Conservation (phyloP, 2,113 vertebrate genomes). For the Dasyurus viverrinus region DNA sequence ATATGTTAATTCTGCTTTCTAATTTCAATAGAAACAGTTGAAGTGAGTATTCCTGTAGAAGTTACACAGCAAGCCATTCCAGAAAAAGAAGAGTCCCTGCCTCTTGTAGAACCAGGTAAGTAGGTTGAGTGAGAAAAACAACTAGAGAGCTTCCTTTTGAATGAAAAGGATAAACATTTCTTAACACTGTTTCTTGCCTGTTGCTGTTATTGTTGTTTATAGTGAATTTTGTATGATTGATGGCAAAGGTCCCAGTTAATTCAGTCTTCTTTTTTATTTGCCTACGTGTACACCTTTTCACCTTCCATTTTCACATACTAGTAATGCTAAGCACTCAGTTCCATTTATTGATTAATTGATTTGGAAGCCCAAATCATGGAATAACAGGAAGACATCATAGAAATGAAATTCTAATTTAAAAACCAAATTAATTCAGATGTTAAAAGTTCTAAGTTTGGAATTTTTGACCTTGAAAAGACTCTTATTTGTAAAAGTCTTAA, state of each 20-base stretch:
- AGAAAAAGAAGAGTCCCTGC: constrained; percentile 82
- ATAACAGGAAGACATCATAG: background rate
- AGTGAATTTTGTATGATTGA: background rate
- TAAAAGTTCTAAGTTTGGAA: background rate
- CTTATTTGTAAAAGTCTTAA: background rate
- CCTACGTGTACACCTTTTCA: background rate
- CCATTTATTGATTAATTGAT: constrained; percentile 15
- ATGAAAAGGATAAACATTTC: background rate
- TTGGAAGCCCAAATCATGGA: constrained; percentile 21
- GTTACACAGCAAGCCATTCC: constrained; percentile 84
- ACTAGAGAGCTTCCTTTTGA: background rate
- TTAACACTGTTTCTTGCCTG: no score
- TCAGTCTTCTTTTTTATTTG: constrained; percentile 9
- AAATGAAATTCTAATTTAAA: constrained; percentile 33
- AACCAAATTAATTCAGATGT: constrained; percentile 36
- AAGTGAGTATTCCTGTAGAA: constrained; percentile 84
- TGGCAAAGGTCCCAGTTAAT: background rate
- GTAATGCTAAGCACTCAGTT: background rate
- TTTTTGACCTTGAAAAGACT: constrained; percentile 14
- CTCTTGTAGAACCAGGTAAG: constrained; percentile 82
- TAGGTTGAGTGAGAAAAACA: constrained; percentile 32
- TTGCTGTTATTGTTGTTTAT: no score
- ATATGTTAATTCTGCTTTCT: constrained; percentile 45
- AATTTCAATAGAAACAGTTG: constrained; percentile 82
- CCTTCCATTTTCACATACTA: constrained; percentile 22